Conservation (phyloP, 2,888 invertebrate genomes). For the Nomada hirtipes region DNA sequence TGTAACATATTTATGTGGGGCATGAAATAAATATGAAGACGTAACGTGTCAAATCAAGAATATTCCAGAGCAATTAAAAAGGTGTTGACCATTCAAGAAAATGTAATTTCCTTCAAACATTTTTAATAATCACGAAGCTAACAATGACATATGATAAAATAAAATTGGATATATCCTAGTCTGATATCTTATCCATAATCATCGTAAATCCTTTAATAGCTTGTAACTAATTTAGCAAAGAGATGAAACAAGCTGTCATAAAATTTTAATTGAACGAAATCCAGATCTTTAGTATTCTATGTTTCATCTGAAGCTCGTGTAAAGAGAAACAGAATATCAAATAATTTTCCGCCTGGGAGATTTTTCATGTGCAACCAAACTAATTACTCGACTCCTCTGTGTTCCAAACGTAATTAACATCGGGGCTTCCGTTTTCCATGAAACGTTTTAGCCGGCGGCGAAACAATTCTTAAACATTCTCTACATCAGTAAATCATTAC, state of each 20-base stretch:
- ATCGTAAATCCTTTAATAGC: neutral
- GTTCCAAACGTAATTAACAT: constrained; percentile 11
- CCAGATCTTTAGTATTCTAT: no score
- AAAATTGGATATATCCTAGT: no score
- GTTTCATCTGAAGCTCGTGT: neutral
- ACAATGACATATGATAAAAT: no score
- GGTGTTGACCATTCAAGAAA: no score
- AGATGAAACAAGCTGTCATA: neutral
- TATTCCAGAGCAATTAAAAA: no score
- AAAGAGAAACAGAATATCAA: neutral
- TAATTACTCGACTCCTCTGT: neutral
- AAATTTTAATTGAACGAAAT: constrained; percentile 2
- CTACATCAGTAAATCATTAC: neutral
- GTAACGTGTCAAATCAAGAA: no score
- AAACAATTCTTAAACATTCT: neutral
- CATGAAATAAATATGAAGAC: no score
- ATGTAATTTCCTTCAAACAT: no score
- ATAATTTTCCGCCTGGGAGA: constrained; percentile 10
- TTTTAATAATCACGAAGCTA: no score
- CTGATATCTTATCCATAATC: no score
- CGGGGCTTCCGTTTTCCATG: neutral
- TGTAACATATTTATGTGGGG: no score
- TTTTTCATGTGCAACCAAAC: neutral
- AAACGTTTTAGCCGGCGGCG: constrained; percentile 1
- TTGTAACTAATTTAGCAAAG: neutral